These are phyloP conservation scores for Ornithoptera alexandrae DNA, from an alignment of 2,888 invertebrate species.

Conservation along the genomic window DNA sequence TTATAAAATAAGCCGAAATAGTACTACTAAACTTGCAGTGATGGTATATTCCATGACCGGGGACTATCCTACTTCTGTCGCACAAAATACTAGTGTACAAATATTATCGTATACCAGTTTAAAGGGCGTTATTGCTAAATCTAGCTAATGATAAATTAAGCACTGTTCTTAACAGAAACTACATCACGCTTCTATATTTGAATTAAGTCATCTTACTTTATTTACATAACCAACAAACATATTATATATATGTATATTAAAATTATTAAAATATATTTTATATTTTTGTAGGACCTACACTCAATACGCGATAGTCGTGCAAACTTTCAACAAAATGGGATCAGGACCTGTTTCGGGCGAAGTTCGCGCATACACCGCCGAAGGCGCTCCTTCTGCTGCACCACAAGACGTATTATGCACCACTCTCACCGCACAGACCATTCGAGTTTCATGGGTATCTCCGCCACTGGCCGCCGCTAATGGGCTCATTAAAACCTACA, in stretches of 20 bases:
- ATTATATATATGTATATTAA: too few relatives aligned
- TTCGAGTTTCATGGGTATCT: conserved; percentile 96
- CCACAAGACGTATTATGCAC: conserved; percentile 96
- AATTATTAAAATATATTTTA: background rate
- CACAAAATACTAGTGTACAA: too few relatives aligned
- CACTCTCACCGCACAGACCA: conserved; percentile 95
- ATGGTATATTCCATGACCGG: background rate
- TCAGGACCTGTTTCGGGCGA: conserved; percentile 95
- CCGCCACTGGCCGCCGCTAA: conserved; percentile 95
- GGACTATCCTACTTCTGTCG: too few relatives aligned
- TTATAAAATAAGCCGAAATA: background rate
- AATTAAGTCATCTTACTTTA: too few relatives aligned
- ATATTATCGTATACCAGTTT: too few relatives aligned
- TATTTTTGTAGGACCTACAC: conserved; percentile 87
- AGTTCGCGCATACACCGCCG: conserved; percentile 94
- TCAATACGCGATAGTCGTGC: conserved; percentile 96
- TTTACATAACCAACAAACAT: too few relatives aligned
- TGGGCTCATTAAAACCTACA: conserved; percentile 97
- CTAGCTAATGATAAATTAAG: too few relatives aligned
- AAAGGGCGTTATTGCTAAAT: too few relatives aligned
- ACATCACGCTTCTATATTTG: too few relatives aligned
- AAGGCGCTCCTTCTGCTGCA: conserved; percentile 95
- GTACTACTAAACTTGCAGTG: background rate
- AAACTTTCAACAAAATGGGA: conserved; percentile 96
- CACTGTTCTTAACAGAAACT: too few relatives aligned